phyloP scores from a whole-genome alignment of 2,797 vertebrate genomes.

The Todus mexicanus region DNA sequence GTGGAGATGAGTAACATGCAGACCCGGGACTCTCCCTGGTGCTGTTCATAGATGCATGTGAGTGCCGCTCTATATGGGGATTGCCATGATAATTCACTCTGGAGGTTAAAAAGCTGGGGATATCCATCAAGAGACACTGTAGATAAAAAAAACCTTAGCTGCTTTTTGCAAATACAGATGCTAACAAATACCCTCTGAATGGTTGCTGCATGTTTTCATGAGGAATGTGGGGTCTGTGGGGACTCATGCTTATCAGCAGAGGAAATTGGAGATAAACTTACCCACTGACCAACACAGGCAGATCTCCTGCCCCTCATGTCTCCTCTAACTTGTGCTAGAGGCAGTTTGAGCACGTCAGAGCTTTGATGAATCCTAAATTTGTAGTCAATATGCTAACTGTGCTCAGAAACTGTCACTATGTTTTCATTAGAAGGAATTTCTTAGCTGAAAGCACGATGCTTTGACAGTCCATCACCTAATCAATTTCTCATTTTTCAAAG shows the following conservation, averaged over 20 bases:
- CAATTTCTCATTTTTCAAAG: constrained; percentile 13
- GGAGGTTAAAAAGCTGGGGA: not conserved
- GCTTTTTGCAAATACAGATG: not conserved
- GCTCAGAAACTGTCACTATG: not conserved
- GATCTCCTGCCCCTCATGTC: not conserved
- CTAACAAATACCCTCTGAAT: not conserved
- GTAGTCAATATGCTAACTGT: not conserved
- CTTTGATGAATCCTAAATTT: not conserved
- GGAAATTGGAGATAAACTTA: not conserved
- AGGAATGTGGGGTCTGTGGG: not conserved
- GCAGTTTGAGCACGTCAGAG: not conserved
- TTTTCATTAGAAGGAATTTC: constrained; percentile 4
- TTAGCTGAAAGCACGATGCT: not conserved
- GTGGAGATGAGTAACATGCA: not conserved
- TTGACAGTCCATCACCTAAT: not conserved
- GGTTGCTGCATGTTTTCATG: not conserved
- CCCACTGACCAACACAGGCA: accelerated
- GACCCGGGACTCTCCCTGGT: not conserved
- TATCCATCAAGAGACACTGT: not conserved
- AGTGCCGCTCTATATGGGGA: not conserved
- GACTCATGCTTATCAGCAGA: not conserved
- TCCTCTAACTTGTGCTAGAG: not conserved
- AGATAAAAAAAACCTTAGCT: not conserved
- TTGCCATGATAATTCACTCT: not conserved
- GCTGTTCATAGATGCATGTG: accelerated